A percentile compares a stretch with the other conserved stretches of the same genome.
Evolutionary conservation across 2,888 invertebrate species (phyloP).

Genomic region (Pilophorus perplexus): DNA sequence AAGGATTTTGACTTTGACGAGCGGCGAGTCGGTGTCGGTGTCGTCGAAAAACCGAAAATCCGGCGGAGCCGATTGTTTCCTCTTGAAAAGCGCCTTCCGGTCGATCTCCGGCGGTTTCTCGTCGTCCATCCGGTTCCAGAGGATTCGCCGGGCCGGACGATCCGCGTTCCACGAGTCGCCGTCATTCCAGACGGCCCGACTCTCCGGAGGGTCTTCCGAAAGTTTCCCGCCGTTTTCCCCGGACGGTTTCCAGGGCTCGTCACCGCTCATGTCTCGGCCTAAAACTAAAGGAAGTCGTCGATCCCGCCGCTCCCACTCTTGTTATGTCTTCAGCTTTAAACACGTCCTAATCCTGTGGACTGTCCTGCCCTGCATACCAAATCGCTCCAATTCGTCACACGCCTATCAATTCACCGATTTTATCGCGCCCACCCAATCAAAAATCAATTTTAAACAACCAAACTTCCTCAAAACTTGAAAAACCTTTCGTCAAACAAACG

Average conservation of each 20-base stretch:
- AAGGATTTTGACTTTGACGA: constrained; percentile 17
- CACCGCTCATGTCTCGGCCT: constrained; percentile 8
- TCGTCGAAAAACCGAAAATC: constrained; percentile 45
- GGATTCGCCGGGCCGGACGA: too few relatives aligned
- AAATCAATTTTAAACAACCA: too few relatives aligned
- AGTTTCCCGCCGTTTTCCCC: too few relatives aligned
- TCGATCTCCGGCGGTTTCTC: not conserved
- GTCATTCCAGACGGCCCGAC: too few relatives aligned
- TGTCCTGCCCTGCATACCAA: not conserved
- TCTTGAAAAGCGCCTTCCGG: constrained; percentile 7
- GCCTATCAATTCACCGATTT: not conserved
- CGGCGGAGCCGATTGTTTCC: constrained; percentile 42
- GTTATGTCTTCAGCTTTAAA: not conserved
- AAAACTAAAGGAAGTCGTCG: not conserved
- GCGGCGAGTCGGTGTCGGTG: constrained; percentile 39
- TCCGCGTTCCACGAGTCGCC: too few relatives aligned
- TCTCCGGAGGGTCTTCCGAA: too few relatives aligned
- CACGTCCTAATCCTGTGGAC: not conserved
- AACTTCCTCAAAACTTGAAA: too few relatives aligned
- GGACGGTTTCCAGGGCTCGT: constrained; percentile 13
- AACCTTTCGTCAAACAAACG: too few relatives aligned
- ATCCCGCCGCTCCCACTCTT: constrained; percentile 6
- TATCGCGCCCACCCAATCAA: too few relatives aligned
- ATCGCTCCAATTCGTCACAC: not conserved
- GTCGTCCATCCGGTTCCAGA: too few relatives aligned